Percentiles rank a stretch among this genome's conserved stretches.
These are phyloP conservation scores for Phymastichus coffea DNA, from an alignment of 1,140 invertebrate species.

Conservation along the genomic window DNA sequence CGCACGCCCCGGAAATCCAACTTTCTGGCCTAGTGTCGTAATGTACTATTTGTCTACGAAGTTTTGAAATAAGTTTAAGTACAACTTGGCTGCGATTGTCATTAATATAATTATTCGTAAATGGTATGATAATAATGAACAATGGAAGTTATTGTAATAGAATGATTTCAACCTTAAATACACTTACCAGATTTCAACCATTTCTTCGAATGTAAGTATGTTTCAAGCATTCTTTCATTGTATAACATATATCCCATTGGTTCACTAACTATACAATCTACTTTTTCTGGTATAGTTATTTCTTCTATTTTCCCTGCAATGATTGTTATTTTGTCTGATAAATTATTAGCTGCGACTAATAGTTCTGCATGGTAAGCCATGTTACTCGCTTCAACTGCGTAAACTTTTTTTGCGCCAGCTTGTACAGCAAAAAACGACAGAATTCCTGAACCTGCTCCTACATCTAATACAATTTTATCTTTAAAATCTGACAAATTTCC, in stretches of 20 bases:
- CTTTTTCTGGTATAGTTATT: constrained; percentile 90
- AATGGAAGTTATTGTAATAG: no score
- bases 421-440: constrained; percentile 98
- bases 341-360: constrained; percentile 87
- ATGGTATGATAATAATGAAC: no score
- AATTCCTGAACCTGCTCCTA: constrained; percentile 96
- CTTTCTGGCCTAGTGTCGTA: no score
- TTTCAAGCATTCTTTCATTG: constrained; percentile 99
- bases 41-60: no score
- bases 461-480: constrained; percentile 92
- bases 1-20: no score
- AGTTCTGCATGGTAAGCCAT: constrained; percentile 97
- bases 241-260: constrained; percentile 99
- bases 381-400: constrained; percentile 97
- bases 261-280: constrained; percentile 98
- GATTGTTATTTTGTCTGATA: constrained; percentile 84
- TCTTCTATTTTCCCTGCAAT: constrained; percentile 99
- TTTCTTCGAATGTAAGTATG: constrained; percentile 97
- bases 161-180: not conserved
- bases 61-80: no score
- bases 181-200: constrained; percentile 84
- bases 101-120: no score
- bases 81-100: no score
- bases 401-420: constrained; percentile 94
- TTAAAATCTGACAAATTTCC: constrained; percentile 92